Base-by-base conservation (phyloP, 2,888 invertebrate species). In the Glyphotaelius pellucidus region DNA sequence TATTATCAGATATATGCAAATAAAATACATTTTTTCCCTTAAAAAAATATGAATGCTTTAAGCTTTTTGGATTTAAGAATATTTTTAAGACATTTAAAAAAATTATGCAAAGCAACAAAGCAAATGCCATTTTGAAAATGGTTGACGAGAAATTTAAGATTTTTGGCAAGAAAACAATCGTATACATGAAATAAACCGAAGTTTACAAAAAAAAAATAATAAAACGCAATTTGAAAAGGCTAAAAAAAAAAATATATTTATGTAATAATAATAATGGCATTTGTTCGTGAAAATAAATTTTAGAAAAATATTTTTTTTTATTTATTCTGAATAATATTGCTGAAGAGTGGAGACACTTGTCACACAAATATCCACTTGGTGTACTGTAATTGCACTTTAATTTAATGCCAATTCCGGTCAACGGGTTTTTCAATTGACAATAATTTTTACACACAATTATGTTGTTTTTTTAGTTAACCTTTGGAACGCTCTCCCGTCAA, bases 1-100 rank as follows among this genome's bases (percentile, higher is more conserved):
- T 89, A 79, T 25, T 47, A n/a, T 80, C 25, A 38, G 47, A 87
- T 89, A 87, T 89, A 89, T 89, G 88, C 88, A 89, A 89, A 88
- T 31, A 32, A 86, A 86, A 42, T 42, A 86, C n/a, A n/a, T 47
- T n/a, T n/a, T n/a, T n/a, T n/a, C 42, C 42, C 38, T 19, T 86
- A n/a, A 86, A 42, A 25, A 86, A 30, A 86, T 42, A 42, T n/a
- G 30, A 42, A 86, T 47, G 86, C 35, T 52, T 52, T 52, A 87
- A 67, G 67, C 67, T 67, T 67, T 67, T 67, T 67, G 67, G 67
- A 25, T 67, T 67, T 67, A 67, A 67, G 67, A 67, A 67, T 67
- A 67, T 67, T 67, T 67, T 25, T 25, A 67, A n/a, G 67, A 67
- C 67, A 67, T 67, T 67, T 67, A 25, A 25, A n/a, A n/a, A 15